Evolutionary conservation across 2,113 vertebrate species (phyloP).

Genomic region (Ailurus styani): DNA sequence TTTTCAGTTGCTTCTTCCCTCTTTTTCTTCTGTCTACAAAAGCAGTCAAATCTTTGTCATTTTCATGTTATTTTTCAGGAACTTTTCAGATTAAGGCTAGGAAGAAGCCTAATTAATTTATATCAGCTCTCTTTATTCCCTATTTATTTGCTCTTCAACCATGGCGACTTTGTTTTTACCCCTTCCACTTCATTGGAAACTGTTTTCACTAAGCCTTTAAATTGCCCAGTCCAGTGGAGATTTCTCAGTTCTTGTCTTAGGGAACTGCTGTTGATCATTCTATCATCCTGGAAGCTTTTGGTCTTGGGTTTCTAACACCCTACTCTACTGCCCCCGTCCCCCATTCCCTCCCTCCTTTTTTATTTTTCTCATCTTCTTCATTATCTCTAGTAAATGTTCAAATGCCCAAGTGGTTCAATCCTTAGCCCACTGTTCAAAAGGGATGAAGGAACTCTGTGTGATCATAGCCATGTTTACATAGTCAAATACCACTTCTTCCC

Average conservation of each 20-base stretch:
- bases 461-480: not conserved
- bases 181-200: not conserved
- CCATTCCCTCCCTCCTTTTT: not conserved
- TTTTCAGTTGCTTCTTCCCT: not conserved
- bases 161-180: not conserved
- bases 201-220: not conserved
- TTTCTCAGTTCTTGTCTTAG: not conserved
- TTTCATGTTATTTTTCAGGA: not conserved
- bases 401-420: not conserved
- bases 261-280: not conserved
- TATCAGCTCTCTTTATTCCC: not conserved
- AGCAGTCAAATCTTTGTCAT: not conserved
- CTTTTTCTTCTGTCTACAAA: not conserved
- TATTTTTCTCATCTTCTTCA: not conserved
- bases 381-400: not conserved
- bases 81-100: not conserved
- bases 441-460: not conserved
- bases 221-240: not conserved
- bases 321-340: not conserved
- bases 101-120: not conserved
- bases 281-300: not conserved
- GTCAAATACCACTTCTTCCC: not conserved
- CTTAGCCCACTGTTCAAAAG: not conserved
- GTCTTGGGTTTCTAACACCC: not conserved
- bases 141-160: not conserved